Evolutionary conservation across 2,113 vertebrate species (phyloP), one percentile per base, ranked within the genome.

Genomic region (Odontophorus gujanensis): DNA sequence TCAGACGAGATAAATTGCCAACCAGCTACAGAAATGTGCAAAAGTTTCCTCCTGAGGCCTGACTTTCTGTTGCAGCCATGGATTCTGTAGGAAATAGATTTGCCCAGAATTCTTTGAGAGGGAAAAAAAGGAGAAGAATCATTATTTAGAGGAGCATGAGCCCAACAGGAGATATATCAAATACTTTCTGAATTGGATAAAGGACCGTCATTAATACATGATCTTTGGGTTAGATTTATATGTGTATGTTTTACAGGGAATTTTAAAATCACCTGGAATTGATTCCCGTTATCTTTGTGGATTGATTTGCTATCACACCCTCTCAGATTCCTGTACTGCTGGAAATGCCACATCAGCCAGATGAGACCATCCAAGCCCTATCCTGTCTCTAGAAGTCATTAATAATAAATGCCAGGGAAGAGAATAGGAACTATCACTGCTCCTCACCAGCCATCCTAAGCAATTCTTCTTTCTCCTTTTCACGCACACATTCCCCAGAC

Each of bases 1-100:
- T 42, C 88, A 81, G 61, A 58, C 0, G 12, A 92, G 42, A 88
- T 18, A 78, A 95, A 95, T 88, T 92, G 80, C 45, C 61, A 63
- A 15, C 34, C 61, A 83, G 4, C 65, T 50, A 28, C 67, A 96
- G 51, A 72, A 83, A 77, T 74, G 79, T 82, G 68, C 75, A 59
- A 5, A 89, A 75, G 61, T 86, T 94, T 81, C 65, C 90, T 74
- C 80, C 82, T 1, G 57, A 86, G 93, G 17, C 20, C 76, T 84
- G 76, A 84, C 38, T 93, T 88, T 63, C 80, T 88, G 34, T 65
- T 86, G 40, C 65, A 92, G 68, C 22, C 76, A 75, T 25, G 48
- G 61, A 32, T 88, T 94, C 93, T 55, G 81, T 2, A 86, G 65
- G 63, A 93, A 81, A 94, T 81, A n/a, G 11, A 68, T 95, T 81